Conservation (phyloP, 2,113 vertebrate species). For the Oriolus oriolus region DNA sequence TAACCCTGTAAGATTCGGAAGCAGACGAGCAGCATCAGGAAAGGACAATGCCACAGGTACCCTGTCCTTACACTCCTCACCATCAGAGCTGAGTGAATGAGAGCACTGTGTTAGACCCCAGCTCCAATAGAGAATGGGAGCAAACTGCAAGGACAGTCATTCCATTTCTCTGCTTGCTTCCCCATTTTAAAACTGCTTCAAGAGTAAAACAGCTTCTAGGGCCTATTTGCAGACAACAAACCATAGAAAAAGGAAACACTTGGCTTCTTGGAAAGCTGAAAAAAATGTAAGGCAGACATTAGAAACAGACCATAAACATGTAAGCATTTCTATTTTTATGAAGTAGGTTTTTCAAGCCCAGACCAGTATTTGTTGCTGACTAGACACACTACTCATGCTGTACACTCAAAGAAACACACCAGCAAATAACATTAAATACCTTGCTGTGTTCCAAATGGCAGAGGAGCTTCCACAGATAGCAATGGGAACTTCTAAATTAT, state of each 20-base stretch:
- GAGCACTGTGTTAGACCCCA: rapidly evolving
- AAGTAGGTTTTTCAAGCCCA: neutral
- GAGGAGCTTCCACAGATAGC: neutral
- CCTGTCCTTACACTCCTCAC: neutral
- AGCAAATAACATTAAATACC: slow-evolving; percentile 37
- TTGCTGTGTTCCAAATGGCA: neutral
- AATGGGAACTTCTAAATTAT: neutral
- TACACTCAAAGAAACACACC: neutral
- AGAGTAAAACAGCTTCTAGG: neutral
- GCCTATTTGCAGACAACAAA: neutral
- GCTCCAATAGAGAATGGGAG: no score
- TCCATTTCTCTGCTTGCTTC: neutral
- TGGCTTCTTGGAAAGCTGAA: neutral
- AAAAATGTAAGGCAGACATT: neutral
- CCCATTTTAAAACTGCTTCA: neutral
- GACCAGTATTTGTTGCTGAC: neutral
- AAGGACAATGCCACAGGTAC: rapidly evolving
- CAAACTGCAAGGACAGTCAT: no score
- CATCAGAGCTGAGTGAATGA: neutral
- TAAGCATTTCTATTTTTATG: neutral
- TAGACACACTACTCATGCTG: neutral
- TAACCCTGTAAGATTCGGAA: neutral
- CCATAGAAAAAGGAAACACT: neutral
- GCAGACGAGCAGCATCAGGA: neutral
- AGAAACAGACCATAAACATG: neutral